Evolutionary conservation across 2,888 invertebrate species (phyloP), one percentile per base, ranked within the genome.

Genomic region (Clostera curtula): DNA sequence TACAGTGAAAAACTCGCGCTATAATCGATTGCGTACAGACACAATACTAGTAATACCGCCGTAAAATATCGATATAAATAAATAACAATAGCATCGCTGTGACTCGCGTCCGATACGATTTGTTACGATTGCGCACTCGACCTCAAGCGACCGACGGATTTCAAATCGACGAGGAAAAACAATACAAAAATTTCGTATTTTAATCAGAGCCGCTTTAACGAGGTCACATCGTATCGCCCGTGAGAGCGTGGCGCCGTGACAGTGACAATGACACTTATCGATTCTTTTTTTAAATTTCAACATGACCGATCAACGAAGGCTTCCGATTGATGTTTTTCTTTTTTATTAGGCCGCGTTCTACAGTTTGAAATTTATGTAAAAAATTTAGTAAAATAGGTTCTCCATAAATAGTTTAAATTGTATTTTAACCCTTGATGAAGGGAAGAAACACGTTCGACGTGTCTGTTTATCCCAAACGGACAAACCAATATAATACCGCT

Each of bases 91-190:
- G n/a, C n/a, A n/a, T n/a, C n/a, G n/a, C n/a, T n/a, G n/a, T n/a
- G 13, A 25, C 27, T 40, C 27, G 39, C 43, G 42, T 41, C 39
- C 36, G 43, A 39, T 43, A 33, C 49, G 28, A 52, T 59, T 58
- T 48, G 60, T 43, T 48, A 34, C 50, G 56, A 60, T 67, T 66
- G 61, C 60, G 55, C 49, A 59, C 48, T 48, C 49, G 65, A 55
- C 67, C 66, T 64, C 53, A 51, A 33, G 34, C 34, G 43, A 43
- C 44, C 40, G 45, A 33, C 40, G 45, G 63, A 58, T 67, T 70
- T 67, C 56, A 51, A 67, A 66, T 65, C 43, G 53, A 54, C 46
- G 49, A 65, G 61, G 66, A 66, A 67, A 67, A 69, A 61, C 57
- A 60, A 59, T 50, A 43, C 36, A 34, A 49, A n/a, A 44, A 50